Conservation (phyloP, 2,797 vertebrate genomes). For the Enteromius afrohamiltoni region DNA sequence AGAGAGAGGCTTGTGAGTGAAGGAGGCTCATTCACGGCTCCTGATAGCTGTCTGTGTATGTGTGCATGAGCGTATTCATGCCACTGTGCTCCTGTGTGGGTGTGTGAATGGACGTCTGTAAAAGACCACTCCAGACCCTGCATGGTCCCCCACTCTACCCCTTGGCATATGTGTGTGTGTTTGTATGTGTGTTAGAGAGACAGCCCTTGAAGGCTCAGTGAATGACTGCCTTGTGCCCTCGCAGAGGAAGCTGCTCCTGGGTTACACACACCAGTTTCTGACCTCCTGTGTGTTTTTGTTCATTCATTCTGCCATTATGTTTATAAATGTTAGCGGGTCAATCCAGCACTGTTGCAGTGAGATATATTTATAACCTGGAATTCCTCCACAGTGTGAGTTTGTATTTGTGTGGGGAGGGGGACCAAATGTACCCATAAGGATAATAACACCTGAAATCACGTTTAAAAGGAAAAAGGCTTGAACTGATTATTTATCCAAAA, state of each 20-base stretch:
- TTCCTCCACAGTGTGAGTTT: constrained; percentile 50
- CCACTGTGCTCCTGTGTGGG: constrained; percentile 39
- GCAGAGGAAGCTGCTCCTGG: constrained; percentile 53
- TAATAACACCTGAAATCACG: not conserved
- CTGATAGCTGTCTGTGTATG: constrained; percentile 47
- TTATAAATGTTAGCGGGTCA: constrained; percentile 55
- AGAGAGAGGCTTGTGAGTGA: constrained; percentile 46
- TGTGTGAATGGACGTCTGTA: constrained; percentile 50
- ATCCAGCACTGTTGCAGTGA: constrained; percentile 30
- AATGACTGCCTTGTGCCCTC: constrained; percentile 60
- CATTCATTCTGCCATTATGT: constrained; percentile 56
- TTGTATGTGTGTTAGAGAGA: constrained; percentile 51
- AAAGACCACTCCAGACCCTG: constrained; percentile 49
- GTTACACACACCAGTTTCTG: constrained; percentile 46
- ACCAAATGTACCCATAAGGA: not conserved
- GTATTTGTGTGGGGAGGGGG: constrained; percentile 43
- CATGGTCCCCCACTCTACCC: constrained; percentile 44
- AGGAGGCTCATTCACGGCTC: constrained; percentile 45
- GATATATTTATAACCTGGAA: constrained; percentile 60
- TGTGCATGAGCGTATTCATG: constrained; percentile 39
- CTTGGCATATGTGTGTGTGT: constrained; percentile 49
- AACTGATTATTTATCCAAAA: not conserved
- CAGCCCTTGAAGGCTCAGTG: constrained; percentile 59
- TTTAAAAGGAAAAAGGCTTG: not conserved
- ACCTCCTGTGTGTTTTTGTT: constrained; percentile 56